Evolutionary conservation across 2,113 vertebrate genomes (phyloP).

Genomic region (Aix galericulata): DNA sequence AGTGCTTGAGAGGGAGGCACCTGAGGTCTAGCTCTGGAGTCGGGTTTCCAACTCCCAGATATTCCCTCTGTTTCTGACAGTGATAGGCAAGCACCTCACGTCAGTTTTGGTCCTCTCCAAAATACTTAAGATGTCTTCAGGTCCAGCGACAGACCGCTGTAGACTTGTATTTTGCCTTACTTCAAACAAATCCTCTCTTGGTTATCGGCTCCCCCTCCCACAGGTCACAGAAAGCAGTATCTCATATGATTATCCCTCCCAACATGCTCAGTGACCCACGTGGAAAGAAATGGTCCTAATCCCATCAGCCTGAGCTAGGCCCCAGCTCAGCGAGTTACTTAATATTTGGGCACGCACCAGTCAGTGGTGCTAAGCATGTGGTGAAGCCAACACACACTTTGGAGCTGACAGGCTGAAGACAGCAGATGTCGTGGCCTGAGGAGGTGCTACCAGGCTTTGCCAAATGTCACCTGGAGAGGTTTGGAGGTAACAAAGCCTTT

Average conservation of each 20-base stretch:
- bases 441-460: not conserved
- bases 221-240: not conserved
- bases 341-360: not conserved
- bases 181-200: not conserved
- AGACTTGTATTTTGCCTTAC: not conserved
- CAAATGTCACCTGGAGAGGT: not conserved
- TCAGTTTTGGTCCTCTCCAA: not conserved
- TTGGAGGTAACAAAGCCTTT: rapidly evolving
- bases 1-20: not conserved
- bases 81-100: not conserved
- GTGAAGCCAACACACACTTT: not conserved
- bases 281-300: not conserved
- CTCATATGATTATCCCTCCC: not conserved
- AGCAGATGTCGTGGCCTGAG: not conserved
- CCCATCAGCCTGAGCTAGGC: rapidly evolving
- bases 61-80: not conserved
- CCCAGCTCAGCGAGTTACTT: not conserved
- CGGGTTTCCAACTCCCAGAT: not conserved
- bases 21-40: not conserved
- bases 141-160: not conserved
- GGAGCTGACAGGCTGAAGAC: not conserved
- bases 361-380: not conserved
- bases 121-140: not conserved
- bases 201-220: not conserved
- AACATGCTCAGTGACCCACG: not conserved